Evolutionary conservation across 1,140 invertebrate genomes (phyloP).

Genomic region (Ceratitis capitata): DNA sequence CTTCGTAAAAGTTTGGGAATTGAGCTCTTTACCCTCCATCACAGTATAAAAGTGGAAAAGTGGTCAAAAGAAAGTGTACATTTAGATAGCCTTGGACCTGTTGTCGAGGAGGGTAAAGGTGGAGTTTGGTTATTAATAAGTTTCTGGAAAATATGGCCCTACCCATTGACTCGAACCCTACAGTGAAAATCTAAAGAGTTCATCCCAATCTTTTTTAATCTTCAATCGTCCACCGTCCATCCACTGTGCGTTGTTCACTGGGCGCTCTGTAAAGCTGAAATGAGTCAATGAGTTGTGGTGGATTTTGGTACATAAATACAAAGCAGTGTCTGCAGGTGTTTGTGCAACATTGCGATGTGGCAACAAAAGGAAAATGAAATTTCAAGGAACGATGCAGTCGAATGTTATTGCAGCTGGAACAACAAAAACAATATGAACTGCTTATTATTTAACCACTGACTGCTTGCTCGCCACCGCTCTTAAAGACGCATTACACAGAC

Average conservation of each 20-base stretch:
- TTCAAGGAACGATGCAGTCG: not conserved
- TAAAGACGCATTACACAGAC: too few species aligned
- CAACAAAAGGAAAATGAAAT: not conserved
- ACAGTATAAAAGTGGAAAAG: too few species aligned
- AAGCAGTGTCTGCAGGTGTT: conserved; percentile 11
- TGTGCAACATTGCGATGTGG: not conserved
- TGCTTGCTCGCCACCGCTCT: not conserved
- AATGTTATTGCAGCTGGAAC: not conserved
- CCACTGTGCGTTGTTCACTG: not conserved
- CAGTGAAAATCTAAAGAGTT: too few species aligned
- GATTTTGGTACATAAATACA: not conserved
- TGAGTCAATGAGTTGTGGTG: not conserved
- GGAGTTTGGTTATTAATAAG: too few species aligned
- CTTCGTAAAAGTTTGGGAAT: too few species aligned
- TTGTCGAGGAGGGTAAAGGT: too few species aligned
- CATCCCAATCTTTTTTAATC: not conserved
- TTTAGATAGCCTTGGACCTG: too few species aligned
- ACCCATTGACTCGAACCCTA: too few species aligned
- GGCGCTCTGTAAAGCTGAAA: not conserved
- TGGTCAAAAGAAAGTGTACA: too few species aligned
- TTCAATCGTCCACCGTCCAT: not conserved
- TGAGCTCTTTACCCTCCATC: too few species aligned
- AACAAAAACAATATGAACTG: too few species aligned
- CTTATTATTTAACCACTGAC: conserved; percentile 14
- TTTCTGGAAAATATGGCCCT: too few species aligned